Evolutionary conservation across 2,888 invertebrate species (phyloP), one percentile per base, ranked within the genome.

Genomic region (Mesoligia furuncula): DNA sequence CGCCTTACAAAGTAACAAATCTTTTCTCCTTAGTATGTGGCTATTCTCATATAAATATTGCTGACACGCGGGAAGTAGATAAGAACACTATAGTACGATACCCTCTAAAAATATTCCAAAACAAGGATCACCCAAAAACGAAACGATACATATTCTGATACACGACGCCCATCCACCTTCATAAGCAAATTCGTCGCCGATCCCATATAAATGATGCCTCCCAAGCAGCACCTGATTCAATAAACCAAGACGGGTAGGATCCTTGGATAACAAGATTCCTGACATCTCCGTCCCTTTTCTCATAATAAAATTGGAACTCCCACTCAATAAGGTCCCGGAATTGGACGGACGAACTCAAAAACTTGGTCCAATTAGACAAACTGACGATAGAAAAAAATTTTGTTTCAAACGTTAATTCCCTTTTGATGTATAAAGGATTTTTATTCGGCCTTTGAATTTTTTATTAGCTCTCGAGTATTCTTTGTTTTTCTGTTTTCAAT

Each of bases 241-340:
- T 92, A 91, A 90, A 81, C 73, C 80, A 85, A 86, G 88, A 87
- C 90, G 86, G 88, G 87, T 86, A 85, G 79, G 76, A 57, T 79
- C 84, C 80, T 75, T 59, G 88, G 87, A 88, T 92, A 92, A 92
- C 91, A 90, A 92, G 92, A 91, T 92, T 92, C 88, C 89, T 89
- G 86, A 87, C 89, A 87, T 91, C 87, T 80, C 85, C 81, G 84
- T 84, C 86, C 88, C 83, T 87, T 92, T 92, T 91, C 89, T 89
- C 89, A 89, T 93, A 92, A 93, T 92, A 91, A 93, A 92, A 93
- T 92, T 87, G 90, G 85, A 89, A 89, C 89, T 85, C 87, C 88
- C 83, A 81, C 84, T 87, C 85, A 86, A 84, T 87, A 88, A 82
- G 82, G 65, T 62, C 66, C 48, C 59, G 59, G 88, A 82, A 80